Evolutionary conservation across 2,797 vertebrate species (phyloP).

Genomic region (Spondyliosoma cantharus): DNA sequence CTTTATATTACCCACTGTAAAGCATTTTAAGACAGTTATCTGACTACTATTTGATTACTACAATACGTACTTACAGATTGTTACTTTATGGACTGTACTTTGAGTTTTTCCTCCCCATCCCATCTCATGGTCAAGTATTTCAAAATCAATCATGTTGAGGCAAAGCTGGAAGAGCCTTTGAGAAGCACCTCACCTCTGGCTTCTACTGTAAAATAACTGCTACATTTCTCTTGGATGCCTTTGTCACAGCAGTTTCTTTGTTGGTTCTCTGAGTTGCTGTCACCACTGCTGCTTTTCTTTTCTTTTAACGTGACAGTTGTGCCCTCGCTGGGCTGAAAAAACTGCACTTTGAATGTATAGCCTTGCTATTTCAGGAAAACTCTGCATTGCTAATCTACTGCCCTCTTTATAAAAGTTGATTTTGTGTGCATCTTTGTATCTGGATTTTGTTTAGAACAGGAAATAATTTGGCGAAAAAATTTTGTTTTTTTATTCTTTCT

Average conservation of each 20-base stretch:
- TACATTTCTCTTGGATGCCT: slow-evolving; percentile 22
- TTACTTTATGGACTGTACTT: not conserved
- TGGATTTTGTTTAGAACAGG: not conserved
- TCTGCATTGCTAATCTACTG: slow-evolving; percentile 5
- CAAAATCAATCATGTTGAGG: slow-evolving; percentile 37
- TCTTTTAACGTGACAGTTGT: slow-evolving; percentile 21
- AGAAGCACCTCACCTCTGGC: slow-evolving; percentile 38
- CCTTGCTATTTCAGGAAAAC: slow-evolving; percentile 13
- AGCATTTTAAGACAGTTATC: slow-evolving; percentile 1
- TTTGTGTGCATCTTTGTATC: not conserved
- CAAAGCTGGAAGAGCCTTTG: slow-evolving; percentile 34
- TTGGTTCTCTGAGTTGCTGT: slow-evolving; percentile 34
- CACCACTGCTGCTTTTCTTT: slow-evolving; percentile 20
- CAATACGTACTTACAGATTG: not conserved
- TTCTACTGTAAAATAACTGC: slow-evolving; percentile 43
- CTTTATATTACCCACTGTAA: not conserved
- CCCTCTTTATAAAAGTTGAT: not conserved
- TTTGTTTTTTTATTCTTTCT: not conserved
- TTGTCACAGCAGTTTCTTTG: slow-evolving; percentile 34
- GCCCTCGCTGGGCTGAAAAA: slow-evolving; percentile 25
- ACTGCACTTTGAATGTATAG: slow-evolving; percentile 12
- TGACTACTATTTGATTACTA: too few species aligned
- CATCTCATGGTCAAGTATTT: slow-evolving; percentile 33
- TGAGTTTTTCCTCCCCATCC: not conserved
- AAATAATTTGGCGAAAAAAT: not conserved